Evolutionary conservation across 2,113 vertebrate genomes (phyloP).

Genomic region (Beaufortia kweichowensis): DNA sequence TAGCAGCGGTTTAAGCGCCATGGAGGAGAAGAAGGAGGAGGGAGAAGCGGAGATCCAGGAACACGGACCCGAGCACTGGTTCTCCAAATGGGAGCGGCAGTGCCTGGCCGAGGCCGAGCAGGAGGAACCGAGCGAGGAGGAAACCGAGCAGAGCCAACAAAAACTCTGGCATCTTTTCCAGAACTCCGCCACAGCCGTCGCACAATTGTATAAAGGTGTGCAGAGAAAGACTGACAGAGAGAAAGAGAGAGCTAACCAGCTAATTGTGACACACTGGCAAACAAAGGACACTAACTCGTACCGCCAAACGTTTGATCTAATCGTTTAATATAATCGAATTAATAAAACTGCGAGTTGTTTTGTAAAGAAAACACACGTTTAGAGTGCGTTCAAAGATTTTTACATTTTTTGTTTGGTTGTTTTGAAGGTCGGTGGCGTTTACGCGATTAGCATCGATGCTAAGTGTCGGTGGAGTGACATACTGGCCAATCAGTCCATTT

Average conservation of each 20-base stretch:
- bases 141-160: slow-evolving; percentile 86
- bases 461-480: background rate
- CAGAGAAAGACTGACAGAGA: too few relatives aligned
- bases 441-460: slow-evolving; percentile 27
- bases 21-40: slow-evolving; percentile 94
- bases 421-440: slow-evolving; percentile 43
- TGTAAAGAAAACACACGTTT: background rate
- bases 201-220: slow-evolving; percentile 96
- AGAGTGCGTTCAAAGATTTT: accelerated
- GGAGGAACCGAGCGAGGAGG: slow-evolving; percentile 83
- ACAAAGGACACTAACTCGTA: slow-evolving; percentile 45
- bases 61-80: slow-evolving; percentile 96
- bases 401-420: background rate
- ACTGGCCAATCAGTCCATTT: background rate
- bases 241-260: slow-evolving; percentile 32
- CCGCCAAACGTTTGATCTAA: too few relatives aligned
- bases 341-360: background rate
- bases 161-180: slow-evolving; percentile 96
- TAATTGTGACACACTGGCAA: slow-evolving; percentile 1
- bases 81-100: slow-evolving; percentile 96
- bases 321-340: background rate
- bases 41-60: slow-evolving; percentile 93
- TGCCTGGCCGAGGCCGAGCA: slow-evolving; percentile 91
- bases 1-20: slow-evolving; percentile 46
- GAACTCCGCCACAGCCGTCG: slow-evolving; percentile 92